Percentiles rank a stretch among this genome's conserved stretches.
phyloP scores from a whole-genome alignment of 2,797 vertebrate genomes.

The Alfaro cultratus region DNA sequence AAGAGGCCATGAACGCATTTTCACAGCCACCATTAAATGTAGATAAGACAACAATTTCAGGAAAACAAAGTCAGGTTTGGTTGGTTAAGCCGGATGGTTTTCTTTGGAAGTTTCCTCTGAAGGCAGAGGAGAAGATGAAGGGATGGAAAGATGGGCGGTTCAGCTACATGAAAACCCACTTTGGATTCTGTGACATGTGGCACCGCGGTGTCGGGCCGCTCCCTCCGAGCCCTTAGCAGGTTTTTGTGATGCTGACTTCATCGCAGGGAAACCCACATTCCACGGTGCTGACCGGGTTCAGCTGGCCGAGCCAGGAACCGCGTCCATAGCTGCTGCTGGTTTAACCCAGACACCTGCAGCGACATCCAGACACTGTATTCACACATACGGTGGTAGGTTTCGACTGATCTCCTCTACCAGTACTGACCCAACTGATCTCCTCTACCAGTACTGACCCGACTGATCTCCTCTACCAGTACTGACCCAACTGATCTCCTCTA shows the following conservation, averaged over 20 bases:
- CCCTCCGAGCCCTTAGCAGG: constrained; percentile 2
- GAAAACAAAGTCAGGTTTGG: neutral
- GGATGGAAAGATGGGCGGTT: constrained; percentile 12
- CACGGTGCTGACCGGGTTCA: constrained; percentile 22
- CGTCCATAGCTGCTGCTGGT: neutral
- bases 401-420: no score
- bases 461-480: no score
- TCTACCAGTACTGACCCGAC: no score
- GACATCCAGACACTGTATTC: no score
- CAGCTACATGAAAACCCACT: constrained; percentile 3
- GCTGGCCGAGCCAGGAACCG: neutral
- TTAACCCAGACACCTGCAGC: neutral
- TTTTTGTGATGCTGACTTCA: neutral
- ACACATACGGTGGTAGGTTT: no score
- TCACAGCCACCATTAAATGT: neutral
- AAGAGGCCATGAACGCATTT: neutral
- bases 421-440: no score
- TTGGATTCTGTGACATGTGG: constrained; percentile 22
- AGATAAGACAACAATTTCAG: neutral
- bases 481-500: no score
- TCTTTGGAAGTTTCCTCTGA: neutral
- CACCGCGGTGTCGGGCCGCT: constrained; percentile 11
- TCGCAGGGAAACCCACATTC: constrained; percentile 32
- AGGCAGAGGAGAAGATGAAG: neutral
- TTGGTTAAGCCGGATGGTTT: no score